Evolutionary conservation across 2,113 vertebrate genomes (phyloP), one percentile per base, ranked within the genome.

Genomic region (Arvicanthis niloticus): DNA sequence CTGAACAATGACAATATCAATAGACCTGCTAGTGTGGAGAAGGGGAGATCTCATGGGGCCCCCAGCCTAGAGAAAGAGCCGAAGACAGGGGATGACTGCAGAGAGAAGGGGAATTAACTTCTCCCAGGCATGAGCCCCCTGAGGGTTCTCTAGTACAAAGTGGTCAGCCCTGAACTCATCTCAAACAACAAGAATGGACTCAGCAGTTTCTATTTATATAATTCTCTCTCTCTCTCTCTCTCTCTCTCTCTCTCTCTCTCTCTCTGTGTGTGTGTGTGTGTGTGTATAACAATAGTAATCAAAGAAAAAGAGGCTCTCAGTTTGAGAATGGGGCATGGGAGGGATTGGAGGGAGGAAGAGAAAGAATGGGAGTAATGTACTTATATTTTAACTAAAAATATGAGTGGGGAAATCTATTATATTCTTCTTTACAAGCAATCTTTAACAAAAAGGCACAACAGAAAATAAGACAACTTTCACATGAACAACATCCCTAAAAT

Each of bases 401-500:
- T 26, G 62, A 29, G 31, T 48, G 77, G 42, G 4, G 2, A 3
- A 51, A 78, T 51, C 76, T 37, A 48, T 53, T 3, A 53, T 34
- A 53, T 10, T 53, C 77, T 80, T 81, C 10, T 58, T 82, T 82
- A 82, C 19, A 53, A 82, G 53, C 37, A n/a, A 82, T 65, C 62
- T 82, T 58, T 40, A 72, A 26, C 62, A 60, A 90, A 37, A 88
- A 94, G 53, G 67, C 24, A 29, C 21, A 86, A 89, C 10, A 75
- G 87, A 68, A 91, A 90, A 94, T 92, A 76, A 40, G 31, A 26
- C 26, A 80, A 29, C 12, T 91, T 91, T 89, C 22, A 24, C 11
- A 91, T 87, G 53, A 85, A n/a, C 42, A 91, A 89, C 13, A 22
- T 65, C 80, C 37, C 29, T 95, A 80, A 85, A 93, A 85, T 78